A percentile compares a stretch with the other conserved stretches of the same genome.
phyloP scores from a whole-genome alignment of 2,113 vertebrate species.

The Onychostruthus taczanowskii region DNA sequence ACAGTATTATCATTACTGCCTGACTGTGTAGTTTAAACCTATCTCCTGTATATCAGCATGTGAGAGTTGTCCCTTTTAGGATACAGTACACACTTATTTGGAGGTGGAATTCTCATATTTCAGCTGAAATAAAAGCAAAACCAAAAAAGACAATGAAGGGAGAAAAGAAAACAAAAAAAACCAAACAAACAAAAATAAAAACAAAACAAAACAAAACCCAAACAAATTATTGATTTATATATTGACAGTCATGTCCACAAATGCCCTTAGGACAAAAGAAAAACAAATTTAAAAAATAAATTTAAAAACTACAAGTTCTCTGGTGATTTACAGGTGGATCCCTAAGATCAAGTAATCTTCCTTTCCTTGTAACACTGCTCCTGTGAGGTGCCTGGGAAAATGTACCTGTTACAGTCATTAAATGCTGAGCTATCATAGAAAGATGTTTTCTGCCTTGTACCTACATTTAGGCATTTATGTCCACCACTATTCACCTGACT shows the following conservation, averaged over 20 bases:
- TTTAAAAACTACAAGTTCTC: neutral
- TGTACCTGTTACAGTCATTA: neutral
- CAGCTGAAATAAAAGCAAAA: neutral
- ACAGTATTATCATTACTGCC: neutral
- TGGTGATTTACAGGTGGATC: neutral
- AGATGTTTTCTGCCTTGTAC: neutral
- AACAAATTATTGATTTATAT: neutral
- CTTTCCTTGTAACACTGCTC: neutral
- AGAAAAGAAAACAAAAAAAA: accelerated
- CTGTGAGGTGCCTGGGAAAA: neutral
- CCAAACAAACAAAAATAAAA: neutral
- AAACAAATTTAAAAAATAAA: neutral
- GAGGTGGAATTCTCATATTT: neutral
- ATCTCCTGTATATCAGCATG: neutral
- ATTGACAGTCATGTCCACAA: neutral
- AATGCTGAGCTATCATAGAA: neutral
- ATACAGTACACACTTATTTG: neutral
- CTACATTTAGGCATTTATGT: neutral
- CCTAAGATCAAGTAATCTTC: neutral
- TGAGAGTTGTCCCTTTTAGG: neutral
- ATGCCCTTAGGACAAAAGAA: neutral
- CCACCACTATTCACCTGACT: neutral
- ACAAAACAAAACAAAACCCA: no score
- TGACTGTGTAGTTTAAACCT: neutral
- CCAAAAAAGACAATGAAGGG: accelerated